A percentile compares a stretch with the other conserved stretches of the same genome.
Evolutionary conservation across 1,140 invertebrate species (phyloP).

Genomic region (Vanessa atalanta): DNA sequence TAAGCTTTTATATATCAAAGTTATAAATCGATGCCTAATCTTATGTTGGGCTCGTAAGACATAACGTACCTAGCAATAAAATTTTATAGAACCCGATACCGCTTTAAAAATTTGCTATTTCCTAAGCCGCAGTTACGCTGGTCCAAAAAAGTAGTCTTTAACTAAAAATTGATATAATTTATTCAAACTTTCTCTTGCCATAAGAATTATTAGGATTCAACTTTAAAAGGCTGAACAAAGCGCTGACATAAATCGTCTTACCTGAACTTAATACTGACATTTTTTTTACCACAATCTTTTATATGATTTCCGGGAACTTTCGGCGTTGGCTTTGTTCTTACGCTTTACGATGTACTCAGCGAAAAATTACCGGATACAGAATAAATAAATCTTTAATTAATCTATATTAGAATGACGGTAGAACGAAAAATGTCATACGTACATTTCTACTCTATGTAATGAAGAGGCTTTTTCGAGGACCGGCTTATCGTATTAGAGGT

Average conservation of each 20-base stretch:
- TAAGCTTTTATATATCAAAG: too few relatives aligned
- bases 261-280: conserved; percentile 20
- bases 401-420: background rate
- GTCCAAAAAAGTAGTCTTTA: background rate
- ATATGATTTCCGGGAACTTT: conserved; percentile 21
- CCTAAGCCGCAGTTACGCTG: background rate
- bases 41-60: background rate
- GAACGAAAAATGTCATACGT: background rate
- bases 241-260: conserved; percentile 26
- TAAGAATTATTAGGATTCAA: conserved; percentile 16
- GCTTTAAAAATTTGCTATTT: background rate
- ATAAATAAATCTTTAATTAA: background rate
- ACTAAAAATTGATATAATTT: background rate
- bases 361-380: conserved; percentile 6
- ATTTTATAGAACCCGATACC: too few relatives aligned
- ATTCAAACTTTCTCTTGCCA: conserved; percentile 12
- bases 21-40: too few relatives aligned
- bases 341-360: conserved; percentile 2
- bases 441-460: background rate
- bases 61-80: too few relatives aligned
- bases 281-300: conserved; percentile 28
- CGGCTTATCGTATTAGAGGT: conserved; percentile 6
- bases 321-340: conserved; percentile 13
- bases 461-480: background rate
- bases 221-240: conserved; percentile 19